Percentiles rank a stretch among this genome's conserved stretches.
These are phyloP conservation scores for Melanogrammus aeglefinus DNA, from an alignment of 2,797 vertebrate genomes.

Conservation along the genomic window DNA sequence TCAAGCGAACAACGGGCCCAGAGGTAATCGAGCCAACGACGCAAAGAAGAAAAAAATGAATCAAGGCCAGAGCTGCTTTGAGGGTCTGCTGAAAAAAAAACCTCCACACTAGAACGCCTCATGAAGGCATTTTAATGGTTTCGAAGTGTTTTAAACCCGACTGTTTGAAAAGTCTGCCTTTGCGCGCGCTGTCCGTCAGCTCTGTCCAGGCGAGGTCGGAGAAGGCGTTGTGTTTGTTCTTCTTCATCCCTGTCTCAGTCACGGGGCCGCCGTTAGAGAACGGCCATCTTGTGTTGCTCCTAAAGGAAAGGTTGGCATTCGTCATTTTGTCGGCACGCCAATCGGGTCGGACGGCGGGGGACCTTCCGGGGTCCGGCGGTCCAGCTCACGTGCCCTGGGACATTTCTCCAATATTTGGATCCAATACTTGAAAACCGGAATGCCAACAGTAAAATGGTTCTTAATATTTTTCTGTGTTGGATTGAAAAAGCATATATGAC, in stretches of 20 bases:
- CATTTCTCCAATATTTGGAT: conserved; percentile 6
- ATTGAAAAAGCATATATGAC: neutral
- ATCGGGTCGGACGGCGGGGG: neutral
- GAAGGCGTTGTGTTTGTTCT: neutral
- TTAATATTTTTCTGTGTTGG: conserved; percentile 2
- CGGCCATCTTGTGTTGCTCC: neutral
- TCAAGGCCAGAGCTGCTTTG: neutral
- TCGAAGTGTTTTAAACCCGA: neutral
- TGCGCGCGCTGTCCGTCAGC: neutral
- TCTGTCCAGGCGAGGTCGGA: neutral
- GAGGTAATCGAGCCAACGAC: neutral
- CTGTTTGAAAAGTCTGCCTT: neutral
- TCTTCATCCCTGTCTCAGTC: neutral
- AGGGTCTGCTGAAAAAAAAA: neutral
- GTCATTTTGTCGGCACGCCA: neutral
- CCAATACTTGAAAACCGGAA: conserved; percentile 2
- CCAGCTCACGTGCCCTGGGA: neutral
- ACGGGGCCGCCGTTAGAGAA: neutral
- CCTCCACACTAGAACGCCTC: neutral
- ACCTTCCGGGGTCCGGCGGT: neutral
- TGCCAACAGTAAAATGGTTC: neutral
- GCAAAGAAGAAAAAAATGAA: neutral
- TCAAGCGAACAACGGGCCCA: neutral
- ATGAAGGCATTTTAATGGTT: neutral
- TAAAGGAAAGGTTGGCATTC: neutral